Base-by-base conservation (phyloP, 1,140 invertebrate species). In the Magallana ariakensis region DNA sequence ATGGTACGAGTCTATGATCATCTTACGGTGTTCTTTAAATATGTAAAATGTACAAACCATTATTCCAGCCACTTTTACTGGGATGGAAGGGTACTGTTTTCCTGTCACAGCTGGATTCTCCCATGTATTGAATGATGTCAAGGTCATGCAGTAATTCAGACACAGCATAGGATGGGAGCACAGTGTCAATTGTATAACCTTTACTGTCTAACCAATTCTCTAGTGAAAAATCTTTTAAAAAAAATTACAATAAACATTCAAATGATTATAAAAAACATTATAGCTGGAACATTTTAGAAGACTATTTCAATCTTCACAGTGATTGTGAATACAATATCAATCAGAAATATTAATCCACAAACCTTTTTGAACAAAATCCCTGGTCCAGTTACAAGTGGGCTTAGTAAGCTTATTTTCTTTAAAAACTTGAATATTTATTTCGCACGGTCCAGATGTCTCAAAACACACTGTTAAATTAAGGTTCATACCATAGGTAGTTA, bases 381-480 rank as follows among this genome's bases (percentile, higher is more conserved):
- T 82, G n/a, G 55, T 60, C 85, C 75, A 86, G 70, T 86, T 54
- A 66, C 85, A 86, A 11, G 80, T 22, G 2, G 75, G 22, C 33
- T 86, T 82, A 15, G 15, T 82, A 16, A 86, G 75, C 46, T 86
- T 81, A 22, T 53, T 56, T 19, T 80, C 54, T 9, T 82, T 62
- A 8, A 86, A 46, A 22, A 86, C 54, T 57, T 13, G 26, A 19
- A 53, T 82, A 26, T 22, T 58, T 13, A 86, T 22, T 55, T 84
- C 80, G 88, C 89, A 90, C 3, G 87, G 54, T 55, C 60, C 82
- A 58, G 33, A 60, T 0, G 85, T n/a, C 83, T 90, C 87, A 4
- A 87, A 86, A 57, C 89, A 90, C 1, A 90, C 83, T 83, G 85
- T 88, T 26, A 90, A 19, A 75, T 90, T 90, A 58, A 90, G 15